Evolutionary conservation across 2,113 vertebrate species (phyloP), one percentile per base, ranked within the genome.

Genomic region (Oreotragus oreotragus): DNA sequence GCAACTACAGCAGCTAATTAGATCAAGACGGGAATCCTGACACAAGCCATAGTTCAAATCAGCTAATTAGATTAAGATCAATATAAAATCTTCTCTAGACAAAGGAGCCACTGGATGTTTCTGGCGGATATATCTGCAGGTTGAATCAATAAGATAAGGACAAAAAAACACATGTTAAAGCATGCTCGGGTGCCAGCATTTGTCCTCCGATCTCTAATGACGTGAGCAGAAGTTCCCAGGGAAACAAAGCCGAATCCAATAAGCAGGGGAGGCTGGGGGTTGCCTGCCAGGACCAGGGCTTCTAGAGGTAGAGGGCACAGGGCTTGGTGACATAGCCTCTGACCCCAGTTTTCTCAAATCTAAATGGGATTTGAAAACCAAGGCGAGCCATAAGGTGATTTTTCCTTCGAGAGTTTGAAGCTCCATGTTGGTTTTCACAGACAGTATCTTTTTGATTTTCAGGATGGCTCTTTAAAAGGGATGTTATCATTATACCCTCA

Each of bases 11-110:
- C 91, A 98, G 97, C 84, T 98, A 98, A 99, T 98, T 98, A 98
- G 98, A 98, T 98, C 98, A 98, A 98, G 96, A 98, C 96, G 95
- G 97, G 98, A 98, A 98, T 98, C 98, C 95, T 97, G 98, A 98
- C 98, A 98, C 97, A 92, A 94, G 95, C 96, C 94, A 96, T 97
- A 97, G 98, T 97, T 96, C 95, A 97, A 97, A 93, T 90, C 94
- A 91, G 97, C 96, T 98, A 97, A 98, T 99, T 98, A 98, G 97
- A 98, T 98, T 97, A 98, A 98, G 97, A 98, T 97, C 98, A 96
- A 97, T 98, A 99, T 96, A 96, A 98, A 98, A 98, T 96, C 98
- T 98, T 97, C 90, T 58, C 76, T 45, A 96, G 97, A 98, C 95
- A 96, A 97, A 98, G 98, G 97, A 98, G 96, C 95, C 5, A 77